Percentiles rank a stretch among this genome's conserved stretches.
Evolutionary conservation across 2,113 vertebrate genomes (phyloP).

Genomic region (Pangasianodon gigas): DNA sequence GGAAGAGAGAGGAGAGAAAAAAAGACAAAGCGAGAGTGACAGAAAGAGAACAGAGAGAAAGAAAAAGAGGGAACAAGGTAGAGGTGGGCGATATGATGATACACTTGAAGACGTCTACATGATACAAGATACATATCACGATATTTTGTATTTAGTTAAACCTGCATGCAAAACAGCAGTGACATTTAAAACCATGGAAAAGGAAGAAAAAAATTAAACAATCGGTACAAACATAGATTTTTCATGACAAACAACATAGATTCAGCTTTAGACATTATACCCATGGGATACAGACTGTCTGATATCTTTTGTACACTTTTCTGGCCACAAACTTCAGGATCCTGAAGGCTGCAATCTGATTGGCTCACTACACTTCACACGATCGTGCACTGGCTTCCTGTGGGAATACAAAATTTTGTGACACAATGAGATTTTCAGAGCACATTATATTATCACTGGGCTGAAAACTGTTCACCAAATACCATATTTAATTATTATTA

Average conservation of each 20-base stretch:
- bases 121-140: not conserved
- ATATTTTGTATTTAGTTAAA: not conserved
- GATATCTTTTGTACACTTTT: not conserved
- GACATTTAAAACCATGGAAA: not conserved
- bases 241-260: not conserved
- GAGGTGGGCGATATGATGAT: not conserved
- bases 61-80: not conserved
- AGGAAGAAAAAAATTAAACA: not conserved
- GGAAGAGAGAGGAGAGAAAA: not conserved
- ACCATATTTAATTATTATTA: not conserved
- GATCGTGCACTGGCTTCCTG: too few species aligned
- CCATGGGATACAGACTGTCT: not conserved
- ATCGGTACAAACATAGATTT: not conserved
- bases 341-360: not conserved
- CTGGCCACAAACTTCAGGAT: not conserved
- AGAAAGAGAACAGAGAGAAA: not conserved
- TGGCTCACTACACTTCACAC: not conserved
- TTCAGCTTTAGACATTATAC: not conserved
- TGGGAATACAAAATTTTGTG: not conserved
- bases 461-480: not conserved
- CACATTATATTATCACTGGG: not conserved
- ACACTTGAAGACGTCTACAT: too few species aligned
- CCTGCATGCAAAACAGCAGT: not conserved
- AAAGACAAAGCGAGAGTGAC: not conserved
- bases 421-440: not conserved